Percentiles rank a stretch among this genome's conserved stretches.
Evolutionary conservation across 2,113 vertebrate genomes (phyloP).

Genomic region (Patagioenas fasciata): DNA sequence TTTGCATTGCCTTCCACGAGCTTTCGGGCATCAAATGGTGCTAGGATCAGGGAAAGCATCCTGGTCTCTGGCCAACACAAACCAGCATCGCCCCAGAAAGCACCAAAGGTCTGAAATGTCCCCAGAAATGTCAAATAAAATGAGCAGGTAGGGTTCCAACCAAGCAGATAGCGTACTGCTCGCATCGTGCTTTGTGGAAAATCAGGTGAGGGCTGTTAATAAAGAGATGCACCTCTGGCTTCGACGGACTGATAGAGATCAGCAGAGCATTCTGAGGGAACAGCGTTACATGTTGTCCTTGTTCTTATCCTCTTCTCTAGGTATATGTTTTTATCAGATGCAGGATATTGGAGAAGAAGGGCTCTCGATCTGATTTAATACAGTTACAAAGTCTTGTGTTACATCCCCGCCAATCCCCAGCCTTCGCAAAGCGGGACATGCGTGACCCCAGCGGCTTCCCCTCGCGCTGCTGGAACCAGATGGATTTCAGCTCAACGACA

Average conservation of each 20-base stretch:
- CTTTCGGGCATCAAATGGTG: not conserved
- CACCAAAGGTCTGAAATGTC: fast-evolving
- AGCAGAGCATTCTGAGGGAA: not conserved
- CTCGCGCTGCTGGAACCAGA: not conserved
- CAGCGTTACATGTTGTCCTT: not conserved
- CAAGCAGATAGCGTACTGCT: not conserved
- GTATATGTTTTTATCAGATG: not conserved
- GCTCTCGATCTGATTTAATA: not conserved
- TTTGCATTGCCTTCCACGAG: not conserved
- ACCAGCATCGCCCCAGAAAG: not conserved
- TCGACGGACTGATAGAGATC: fast-evolving
- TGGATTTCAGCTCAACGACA: not conserved
- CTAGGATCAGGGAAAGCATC: not conserved
- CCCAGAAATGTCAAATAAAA: not conserved
- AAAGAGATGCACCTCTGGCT: not conserved
- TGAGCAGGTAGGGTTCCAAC: not conserved
- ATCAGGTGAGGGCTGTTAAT: not conserved
- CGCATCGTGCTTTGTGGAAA: fast-evolving
- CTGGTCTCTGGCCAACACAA: not conserved
- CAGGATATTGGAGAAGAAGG: not conserved
- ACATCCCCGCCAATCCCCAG: not conserved
- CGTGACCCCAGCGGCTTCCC: not conserved
- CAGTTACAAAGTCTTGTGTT: fast-evolving
- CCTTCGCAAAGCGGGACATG: not conserved
- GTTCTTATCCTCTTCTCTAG: not conserved